Evolutionary conservation across 2,797 vertebrate species (phyloP), one percentile per base, ranked within the genome.

Genomic region (Astyanax mexicanus): DNA sequence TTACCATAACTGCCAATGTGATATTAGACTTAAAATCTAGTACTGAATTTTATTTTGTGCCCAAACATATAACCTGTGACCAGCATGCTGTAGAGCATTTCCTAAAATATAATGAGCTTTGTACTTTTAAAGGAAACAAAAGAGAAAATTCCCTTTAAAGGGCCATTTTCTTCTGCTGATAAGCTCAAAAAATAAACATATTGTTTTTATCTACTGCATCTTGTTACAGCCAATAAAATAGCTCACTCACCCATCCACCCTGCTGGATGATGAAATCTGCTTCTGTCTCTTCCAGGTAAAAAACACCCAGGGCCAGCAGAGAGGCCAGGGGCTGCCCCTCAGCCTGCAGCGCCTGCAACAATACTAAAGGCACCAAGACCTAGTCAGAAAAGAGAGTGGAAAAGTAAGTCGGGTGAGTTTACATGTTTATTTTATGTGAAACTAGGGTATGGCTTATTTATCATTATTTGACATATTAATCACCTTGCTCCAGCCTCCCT

Each of bases 221-320:
- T 0, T 45, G n/a, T 11, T 17, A 29, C 2, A 40, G 12, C n/a
- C 2, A 55, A 32, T 3, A 55, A 37, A 67, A 17, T 2, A 71
- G 9, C 6, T 1, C 74, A 89, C 95, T 95, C 93, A 99, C 98
- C 96, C 97, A 98, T 94, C 98, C 97, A 25, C 98, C 97, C 80
- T 96, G 95, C 70, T 96, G 95, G 72, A 95, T 92, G 86, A 99
- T 94, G 85, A 91, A 95, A 74, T 94, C 93, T 0, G 94, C 91
- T 69, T 93, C 91, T 3, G 83, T 87, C 72, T 98, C 96, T 84
- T 98, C 94, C 40, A 99, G 86, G 64, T 94, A 96, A 0, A 85
- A 93, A 64, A 97, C 91, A 0, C 96, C 96, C 0, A 96, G 88
- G 58, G 93, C 86, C 42, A 96, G 66, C 70, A 98, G 89, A 0